Evolutionary conservation across 2,797 vertebrate genomes (phyloP), one percentile per base, ranked within the genome.

Genomic region (Podarcis lilfordi): DNA sequence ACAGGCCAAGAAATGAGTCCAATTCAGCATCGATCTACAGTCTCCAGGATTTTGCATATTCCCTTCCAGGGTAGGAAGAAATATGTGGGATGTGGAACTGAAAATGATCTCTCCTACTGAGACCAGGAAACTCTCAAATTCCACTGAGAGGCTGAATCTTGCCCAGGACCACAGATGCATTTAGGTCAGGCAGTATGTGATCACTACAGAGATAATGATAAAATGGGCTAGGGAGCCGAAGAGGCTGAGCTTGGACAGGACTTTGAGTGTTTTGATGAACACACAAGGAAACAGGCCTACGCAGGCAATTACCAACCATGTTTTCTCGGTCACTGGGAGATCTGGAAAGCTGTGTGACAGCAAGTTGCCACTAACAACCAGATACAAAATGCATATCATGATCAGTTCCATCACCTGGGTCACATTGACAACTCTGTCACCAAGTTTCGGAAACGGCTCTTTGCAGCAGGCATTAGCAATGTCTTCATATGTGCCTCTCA

Each of bases 11-110:
- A 95, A 94, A 37, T 98, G 98, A 43, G 97, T 98, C 96, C 96
- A 98, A 0, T 94, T 97, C 94, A 98, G 89, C 96, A 98, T 97
- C 50, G 85, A 75, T 4, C 91, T 80, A 88, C 97, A 98, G 91
- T 97, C 95, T 19, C 80, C 93, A 29, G 95, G 96, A 84, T 97
- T 96, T 88, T 95, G 96, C 98, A 98, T 97, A 80, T 95, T 97
- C 84, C 96, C 97, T 97, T 98, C 97, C 78, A 98, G 93, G 6
- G 97, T 95, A 80, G 97, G 97, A 91, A 98, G 97, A 96, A 97
- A 98, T 95, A 98, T 97, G 96, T 98, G 97, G 0, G 97, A 98
- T 45, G 98, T 98, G 88, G 98, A 98, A 92, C 98, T 98, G 95
- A 98, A 98, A 95, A 98, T 98, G 50, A 98, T 98, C 90, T 98